phyloP scores from a whole-genome alignment of 2,113 vertebrate genomes.

The Malurus cyaneus region DNA sequence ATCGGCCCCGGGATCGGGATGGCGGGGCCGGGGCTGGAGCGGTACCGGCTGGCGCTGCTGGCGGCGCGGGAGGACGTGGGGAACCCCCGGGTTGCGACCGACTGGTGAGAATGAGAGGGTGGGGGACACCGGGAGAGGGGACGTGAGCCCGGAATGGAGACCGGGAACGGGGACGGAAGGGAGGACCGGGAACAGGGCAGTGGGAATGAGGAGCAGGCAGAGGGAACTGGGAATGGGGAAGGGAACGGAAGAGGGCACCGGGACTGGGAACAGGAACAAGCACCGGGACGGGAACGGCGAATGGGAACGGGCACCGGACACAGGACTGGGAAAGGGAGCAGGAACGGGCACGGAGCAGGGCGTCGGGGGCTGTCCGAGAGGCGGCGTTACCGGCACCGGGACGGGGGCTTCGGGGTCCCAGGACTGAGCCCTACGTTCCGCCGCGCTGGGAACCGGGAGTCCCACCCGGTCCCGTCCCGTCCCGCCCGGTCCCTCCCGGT shows the following conservation, averaged over 20 bases:
- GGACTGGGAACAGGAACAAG: background rate
- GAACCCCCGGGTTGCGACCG: constrained; percentile 77
- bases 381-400: background rate
- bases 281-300: background rate
- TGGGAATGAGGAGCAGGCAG: background rate
- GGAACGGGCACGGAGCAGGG: background rate
- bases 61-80: constrained; percentile 84
- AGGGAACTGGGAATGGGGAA: background rate
- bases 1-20: background rate
- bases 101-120: constrained; percentile 72
- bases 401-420: background rate
- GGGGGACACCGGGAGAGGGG: background rate
- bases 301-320: background rate
- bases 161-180: background rate
- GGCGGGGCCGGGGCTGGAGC: constrained; percentile 78
- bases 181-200: background rate
- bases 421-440: background rate
- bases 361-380: background rate
- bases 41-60: constrained; percentile 81
- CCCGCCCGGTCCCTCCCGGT: background rate
- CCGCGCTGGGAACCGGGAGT: background rate
- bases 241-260: background rate
- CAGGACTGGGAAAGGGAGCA: background rate
- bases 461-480: background rate
- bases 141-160: background rate